Conservation (phyloP, 2,113 vertebrate species). For the Lepus americanus region DNA sequence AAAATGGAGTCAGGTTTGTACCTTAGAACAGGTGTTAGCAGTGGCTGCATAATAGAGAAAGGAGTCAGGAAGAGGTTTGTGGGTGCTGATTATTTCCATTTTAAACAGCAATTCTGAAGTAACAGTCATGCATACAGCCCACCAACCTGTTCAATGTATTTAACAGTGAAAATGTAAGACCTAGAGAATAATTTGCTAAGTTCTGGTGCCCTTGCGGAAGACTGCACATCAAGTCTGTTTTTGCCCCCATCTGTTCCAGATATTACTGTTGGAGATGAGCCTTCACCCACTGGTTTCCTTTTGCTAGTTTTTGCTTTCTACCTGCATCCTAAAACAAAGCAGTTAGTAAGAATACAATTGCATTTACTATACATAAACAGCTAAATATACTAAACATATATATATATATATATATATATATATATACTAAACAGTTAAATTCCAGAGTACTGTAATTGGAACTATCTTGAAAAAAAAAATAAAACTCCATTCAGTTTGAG, state of each 20-base stretch:
- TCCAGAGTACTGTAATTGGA: not conserved
- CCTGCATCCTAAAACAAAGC: not conserved
- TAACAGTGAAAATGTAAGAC: conserved; percentile 31
- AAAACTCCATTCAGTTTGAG: not conserved
- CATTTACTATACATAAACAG: not conserved
- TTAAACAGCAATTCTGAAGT: conserved; percentile 7
- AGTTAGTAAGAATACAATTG: not conserved
- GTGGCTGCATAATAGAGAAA: not conserved
- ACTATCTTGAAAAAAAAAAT: not conserved
- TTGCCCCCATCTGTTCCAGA: not conserved
- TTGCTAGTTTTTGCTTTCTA: conserved; percentile 14
- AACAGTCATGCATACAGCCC: not conserved
- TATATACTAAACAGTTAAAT: not conserved
- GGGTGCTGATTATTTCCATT: not conserved
- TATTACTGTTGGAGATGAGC: not conserved
- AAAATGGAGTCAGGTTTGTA: not conserved
- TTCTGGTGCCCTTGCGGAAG: not conserved
- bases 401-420: too few species aligned
- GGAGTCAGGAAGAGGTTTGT: not conserved
- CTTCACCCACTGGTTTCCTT: not conserved
- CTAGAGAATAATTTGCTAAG: conserved; percentile 1
- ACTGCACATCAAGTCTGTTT: not conserved
- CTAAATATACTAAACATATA: too few species aligned
- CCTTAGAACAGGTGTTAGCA: conserved; percentile 41
- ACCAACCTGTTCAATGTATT: not conserved